Evolutionary conservation across 2,888 invertebrate genomes (phyloP).

Genomic region (Kuschelorhynchus macadamiae): DNA sequence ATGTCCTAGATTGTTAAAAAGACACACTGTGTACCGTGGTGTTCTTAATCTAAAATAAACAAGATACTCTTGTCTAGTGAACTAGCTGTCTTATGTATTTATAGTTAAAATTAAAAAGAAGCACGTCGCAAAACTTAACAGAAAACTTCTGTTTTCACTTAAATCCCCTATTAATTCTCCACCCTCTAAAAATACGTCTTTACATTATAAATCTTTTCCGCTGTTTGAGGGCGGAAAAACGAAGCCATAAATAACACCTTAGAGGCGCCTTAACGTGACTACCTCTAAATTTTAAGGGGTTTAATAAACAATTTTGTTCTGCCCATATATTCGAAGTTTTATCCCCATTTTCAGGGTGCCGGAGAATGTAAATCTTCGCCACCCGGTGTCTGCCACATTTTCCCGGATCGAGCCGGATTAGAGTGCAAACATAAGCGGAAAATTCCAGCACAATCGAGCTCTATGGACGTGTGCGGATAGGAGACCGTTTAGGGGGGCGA

Average conservation of each 20-base stretch:
- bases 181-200: too few relatives aligned
- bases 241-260: slow-evolving; percentile 9
- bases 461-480: slow-evolving; percentile 1
- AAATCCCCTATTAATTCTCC: too few relatives aligned
- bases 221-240: too few relatives aligned
- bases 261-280: slow-evolving; percentile 1
- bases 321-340: slow-evolving; percentile 17
- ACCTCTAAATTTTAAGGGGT: slow-evolving; percentile 21
- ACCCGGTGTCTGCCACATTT: slow-evolving; percentile 15
- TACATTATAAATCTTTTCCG: too few relatives aligned
- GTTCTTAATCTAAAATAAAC: too few relatives aligned
- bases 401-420: slow-evolving; percentile 31
- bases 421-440: slow-evolving; percentile 26
- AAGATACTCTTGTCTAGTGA: too few relatives aligned
- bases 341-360: slow-evolving; percentile 13
- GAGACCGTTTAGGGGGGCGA: slow-evolving; percentile 2
- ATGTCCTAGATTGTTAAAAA: too few relatives aligned
- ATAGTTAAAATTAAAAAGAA: too few relatives aligned
- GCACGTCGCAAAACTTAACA: too few relatives aligned
- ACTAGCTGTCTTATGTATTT: too few relatives aligned
- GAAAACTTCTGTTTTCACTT: too few relatives aligned
- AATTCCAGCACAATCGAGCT: slow-evolving; percentile 32
- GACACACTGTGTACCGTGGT: too few relatives aligned
- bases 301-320: slow-evolving; percentile 26
- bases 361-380: slow-evolving; percentile 27